phyloP scores from a whole-genome alignment of 2,113 vertebrate genomes.

The Eulacestoma nigropectus region DNA sequence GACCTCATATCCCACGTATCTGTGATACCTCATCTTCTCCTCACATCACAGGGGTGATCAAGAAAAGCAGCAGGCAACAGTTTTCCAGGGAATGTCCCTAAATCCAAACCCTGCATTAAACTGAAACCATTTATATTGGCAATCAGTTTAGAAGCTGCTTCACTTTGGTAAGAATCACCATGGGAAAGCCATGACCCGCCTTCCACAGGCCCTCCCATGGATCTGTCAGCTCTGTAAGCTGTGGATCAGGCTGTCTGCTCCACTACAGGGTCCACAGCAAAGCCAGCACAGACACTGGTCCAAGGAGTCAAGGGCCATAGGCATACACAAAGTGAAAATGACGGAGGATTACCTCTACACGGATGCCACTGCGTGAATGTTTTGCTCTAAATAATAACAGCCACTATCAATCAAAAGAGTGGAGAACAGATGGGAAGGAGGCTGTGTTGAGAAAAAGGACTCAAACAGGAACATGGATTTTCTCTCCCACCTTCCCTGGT shows the following conservation, averaged over 20 bases:
- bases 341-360: neutral
- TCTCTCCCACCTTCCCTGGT: neutral
- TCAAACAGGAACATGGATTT: neutral
- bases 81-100: neutral
- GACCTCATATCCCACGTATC: neutral
- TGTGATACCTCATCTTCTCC: neutral
- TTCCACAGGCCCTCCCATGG: neutral
- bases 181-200: neutral
- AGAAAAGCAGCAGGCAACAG: neutral
- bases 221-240: neutral
- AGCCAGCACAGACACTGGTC: neutral
- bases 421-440: slow-evolving; percentile 14
- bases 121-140: neutral
- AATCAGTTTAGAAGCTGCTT: neutral
- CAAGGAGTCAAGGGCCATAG: neutral
- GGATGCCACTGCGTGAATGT: neutral
- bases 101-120: neutral
- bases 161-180: neutral
- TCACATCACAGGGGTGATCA: neutral
- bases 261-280: neutral
- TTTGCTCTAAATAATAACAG: neutral
- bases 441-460: neutral
- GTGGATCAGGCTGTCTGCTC: neutral
- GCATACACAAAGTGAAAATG: neutral
- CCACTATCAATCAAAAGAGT: neutral